phyloP scores from a whole-genome alignment of 2,113 vertebrate genomes.

The Gorsachius goisagi region DNA sequence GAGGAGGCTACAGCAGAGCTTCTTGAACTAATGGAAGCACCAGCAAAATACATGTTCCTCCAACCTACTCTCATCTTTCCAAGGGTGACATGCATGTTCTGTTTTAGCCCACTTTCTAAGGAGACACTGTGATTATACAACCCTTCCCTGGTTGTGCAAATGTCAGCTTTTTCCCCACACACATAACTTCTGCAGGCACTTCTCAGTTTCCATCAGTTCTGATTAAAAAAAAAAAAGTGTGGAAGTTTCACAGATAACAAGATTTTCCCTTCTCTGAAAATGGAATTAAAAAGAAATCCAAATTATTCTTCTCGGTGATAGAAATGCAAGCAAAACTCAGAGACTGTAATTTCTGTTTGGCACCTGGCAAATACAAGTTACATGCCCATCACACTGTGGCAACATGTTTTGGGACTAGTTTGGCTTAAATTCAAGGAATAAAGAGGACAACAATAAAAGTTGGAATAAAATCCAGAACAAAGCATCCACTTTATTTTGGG shows the following conservation, averaged over 20 bases:
- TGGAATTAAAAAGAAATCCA: neutral
- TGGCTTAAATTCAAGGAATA: neutral
- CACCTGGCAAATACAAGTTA: neutral
- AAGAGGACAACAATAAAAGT: neutral
- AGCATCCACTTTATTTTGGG: neutral
- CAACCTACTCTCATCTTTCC: neutral
- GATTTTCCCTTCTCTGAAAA: neutral
- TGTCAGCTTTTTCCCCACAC: neutral
- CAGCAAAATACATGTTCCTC: neutral
- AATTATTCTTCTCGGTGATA: neutral
- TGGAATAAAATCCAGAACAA: neutral
- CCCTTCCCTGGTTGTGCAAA: neutral
- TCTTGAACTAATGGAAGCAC: neutral
- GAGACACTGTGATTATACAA: neutral
- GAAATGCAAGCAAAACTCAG: neutral
- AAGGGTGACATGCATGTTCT: neutral
- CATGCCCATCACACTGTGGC: neutral
- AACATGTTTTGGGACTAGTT: neutral
- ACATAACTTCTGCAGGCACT: neutral
- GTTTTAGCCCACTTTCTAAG: neutral
- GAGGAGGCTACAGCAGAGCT: neutral
- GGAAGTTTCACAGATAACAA: neutral
- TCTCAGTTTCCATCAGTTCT: neutral
- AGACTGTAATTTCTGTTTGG: neutral
- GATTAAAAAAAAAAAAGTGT: neutral